phyloP scores from a whole-genome alignment of 2,797 vertebrate genomes.

The Pyrrhura leucotis region DNA sequence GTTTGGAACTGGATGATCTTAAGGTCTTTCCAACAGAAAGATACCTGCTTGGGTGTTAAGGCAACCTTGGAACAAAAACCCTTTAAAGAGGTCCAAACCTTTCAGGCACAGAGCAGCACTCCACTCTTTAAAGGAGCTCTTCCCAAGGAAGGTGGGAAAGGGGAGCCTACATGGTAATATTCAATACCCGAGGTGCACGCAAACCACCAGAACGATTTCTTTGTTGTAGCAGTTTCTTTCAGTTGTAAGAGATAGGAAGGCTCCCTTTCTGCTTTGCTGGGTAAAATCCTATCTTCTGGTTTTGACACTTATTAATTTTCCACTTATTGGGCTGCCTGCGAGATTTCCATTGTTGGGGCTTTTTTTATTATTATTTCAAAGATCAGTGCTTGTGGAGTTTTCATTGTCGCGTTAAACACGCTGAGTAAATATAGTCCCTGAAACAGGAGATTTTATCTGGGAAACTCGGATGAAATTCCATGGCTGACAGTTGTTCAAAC shows the following conservation, averaged over 20 bases:
- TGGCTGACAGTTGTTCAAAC: not conserved
- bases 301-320: constrained; percentile 14
- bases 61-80: not conserved
- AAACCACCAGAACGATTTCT: not conserved
- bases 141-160: not conserved
- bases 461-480: not conserved
- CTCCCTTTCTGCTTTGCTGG: not conserved
- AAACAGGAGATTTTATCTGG: constrained; percentile 41
- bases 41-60: not conserved
- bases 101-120: accelerated
- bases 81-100: not conserved
- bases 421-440: not conserved
- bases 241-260: not conserved
- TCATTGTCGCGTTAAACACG: constrained; percentile 9
- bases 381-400: not conserved
- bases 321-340: not conserved
- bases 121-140: not conserved
- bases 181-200: not conserved
- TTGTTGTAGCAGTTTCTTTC: not conserved
- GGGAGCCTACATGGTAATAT: not conserved
- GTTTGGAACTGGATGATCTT: not conserved
- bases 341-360: not conserved
- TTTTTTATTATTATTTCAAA: not conserved
- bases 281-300: not conserved
- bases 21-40: not conserved